Conservation (phyloP, 1,140 invertebrate species). For the Drosophila cardini region DNA sequence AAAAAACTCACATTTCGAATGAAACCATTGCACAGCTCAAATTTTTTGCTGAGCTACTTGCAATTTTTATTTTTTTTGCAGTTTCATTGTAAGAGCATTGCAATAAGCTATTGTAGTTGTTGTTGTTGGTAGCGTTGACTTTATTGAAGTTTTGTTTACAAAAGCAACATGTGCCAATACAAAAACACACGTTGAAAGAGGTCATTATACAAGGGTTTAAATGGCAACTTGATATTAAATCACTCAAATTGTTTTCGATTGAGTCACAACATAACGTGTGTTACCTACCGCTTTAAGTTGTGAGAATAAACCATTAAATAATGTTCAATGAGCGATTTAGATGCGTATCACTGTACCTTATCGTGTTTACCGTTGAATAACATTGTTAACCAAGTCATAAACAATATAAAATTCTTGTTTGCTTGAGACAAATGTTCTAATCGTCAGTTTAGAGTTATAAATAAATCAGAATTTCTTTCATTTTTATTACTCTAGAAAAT, state of each 20-base stretch:
- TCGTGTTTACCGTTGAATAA: conserved; percentile 9
- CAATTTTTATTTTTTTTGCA: conserved; percentile 20
- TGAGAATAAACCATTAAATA: conserved; percentile 9
- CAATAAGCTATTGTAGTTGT: conserved; percentile 17
- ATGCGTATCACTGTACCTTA: conserved; percentile 8
- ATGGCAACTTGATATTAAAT: conserved; percentile 17
- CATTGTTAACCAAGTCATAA: neutral
- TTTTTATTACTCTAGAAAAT: too few relatives aligned
- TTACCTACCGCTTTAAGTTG: neutral
- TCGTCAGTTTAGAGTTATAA: neutral
- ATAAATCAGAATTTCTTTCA: neutral
- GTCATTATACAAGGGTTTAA: conserved; percentile 30
- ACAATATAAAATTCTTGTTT: conserved; percentile 10
- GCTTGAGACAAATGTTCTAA: conserved; percentile 11
- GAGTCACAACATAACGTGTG: conserved; percentile 23
- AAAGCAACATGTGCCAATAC: conserved; percentile 41
- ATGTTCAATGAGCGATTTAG: conserved; percentile 17
- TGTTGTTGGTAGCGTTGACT: conserved; percentile 17
- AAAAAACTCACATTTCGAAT: conserved; percentile 14
- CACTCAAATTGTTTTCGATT: conserved; percentile 24
- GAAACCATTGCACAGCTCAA: conserved; percentile 36
- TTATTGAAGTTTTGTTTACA: conserved; percentile 35
- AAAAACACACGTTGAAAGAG: conserved; percentile 30
- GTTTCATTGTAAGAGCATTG: conserved; percentile 24
- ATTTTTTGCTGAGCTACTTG: conserved; percentile 48